Conservation (phyloP, 2,113 vertebrate genomes). For the Eulemur macaco region DNA sequence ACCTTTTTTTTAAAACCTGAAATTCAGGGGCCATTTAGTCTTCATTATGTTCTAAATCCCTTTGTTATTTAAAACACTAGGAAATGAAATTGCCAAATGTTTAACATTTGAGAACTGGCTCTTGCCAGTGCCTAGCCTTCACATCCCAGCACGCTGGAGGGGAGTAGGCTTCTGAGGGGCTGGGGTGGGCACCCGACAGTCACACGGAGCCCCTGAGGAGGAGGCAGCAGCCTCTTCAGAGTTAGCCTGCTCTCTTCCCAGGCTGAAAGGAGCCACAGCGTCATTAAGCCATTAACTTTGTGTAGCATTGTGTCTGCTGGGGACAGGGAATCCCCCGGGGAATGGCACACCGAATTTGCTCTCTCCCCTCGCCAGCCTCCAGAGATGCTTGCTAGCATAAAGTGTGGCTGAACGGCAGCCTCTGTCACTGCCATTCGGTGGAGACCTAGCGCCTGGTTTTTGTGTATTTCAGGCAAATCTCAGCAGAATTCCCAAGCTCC, state of each 20-base stretch:
- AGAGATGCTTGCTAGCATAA: background rate
- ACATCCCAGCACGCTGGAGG: slow-evolving; percentile 12
- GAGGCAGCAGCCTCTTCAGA: background rate
- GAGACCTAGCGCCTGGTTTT: background rate
- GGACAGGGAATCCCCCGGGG: background rate
- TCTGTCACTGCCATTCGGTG: background rate
- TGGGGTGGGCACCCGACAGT: background rate
- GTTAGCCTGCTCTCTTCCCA: background rate
- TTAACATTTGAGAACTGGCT: slow-evolving; percentile 68
- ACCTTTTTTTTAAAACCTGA: background rate
- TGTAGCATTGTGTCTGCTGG: background rate
- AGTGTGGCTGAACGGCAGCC: background rate
- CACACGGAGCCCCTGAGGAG: background rate
- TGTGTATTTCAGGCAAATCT: background rate
- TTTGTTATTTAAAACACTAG: slow-evolving; percentile 63
- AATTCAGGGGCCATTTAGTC: slow-evolving; percentile 57
- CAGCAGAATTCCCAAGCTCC: background rate
- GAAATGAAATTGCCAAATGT: slow-evolving; percentile 57
- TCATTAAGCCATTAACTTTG: background rate
- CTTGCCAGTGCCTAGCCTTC: background rate
- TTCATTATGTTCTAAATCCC: slow-evolving; percentile 52
- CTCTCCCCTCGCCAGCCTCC: background rate
- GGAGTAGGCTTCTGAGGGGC: background rate
- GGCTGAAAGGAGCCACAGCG: background rate
- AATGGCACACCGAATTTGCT: background rate